phyloP scores from a whole-genome alignment of 2,797 vertebrate genomes.

The Pelobates cultripes region DNA sequence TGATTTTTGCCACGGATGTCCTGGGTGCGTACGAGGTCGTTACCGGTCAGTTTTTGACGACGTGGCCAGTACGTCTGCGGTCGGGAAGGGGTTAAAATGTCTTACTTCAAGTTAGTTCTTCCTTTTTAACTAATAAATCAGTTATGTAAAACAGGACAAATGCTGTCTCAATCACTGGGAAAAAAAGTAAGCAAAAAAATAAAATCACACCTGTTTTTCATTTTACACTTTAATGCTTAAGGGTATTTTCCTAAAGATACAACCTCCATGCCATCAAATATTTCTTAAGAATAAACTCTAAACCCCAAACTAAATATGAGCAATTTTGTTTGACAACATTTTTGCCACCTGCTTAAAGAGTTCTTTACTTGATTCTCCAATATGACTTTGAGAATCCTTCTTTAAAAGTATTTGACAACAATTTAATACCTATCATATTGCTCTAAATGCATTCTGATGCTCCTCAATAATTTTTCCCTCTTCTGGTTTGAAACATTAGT shows the following conservation, averaged over 20 bases:
- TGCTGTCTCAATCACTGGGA: neutral
- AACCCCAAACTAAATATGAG: conserved; percentile 18
- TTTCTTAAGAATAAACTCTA: conserved; percentile 29
- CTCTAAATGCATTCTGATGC: too few species aligned
- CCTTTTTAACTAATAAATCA: conserved; percentile 14
- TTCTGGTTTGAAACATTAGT: too few species aligned
- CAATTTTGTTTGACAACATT: conserved; percentile 18
- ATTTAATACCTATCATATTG: neutral
- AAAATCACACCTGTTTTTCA: conserved; percentile 32
- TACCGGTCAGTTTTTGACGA: too few species aligned
- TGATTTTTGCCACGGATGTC: too few species aligned
- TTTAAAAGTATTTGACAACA: conserved; percentile 11
- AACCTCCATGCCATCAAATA: conserved; percentile 38
- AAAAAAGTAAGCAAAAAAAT: neutral
- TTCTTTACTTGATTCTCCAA: conserved; percentile 8
- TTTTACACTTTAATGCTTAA: conserved; percentile 26
- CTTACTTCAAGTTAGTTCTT: too few species aligned
- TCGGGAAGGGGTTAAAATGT: too few species aligned
- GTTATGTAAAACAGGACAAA: conserved; percentile 1
- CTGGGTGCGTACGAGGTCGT: too few species aligned
- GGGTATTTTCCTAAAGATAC: conserved; percentile 34
- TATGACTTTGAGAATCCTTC: conserved; percentile 10
- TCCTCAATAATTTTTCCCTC: too few species aligned
- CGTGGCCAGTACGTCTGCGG: too few species aligned
- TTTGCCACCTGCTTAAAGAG: neutral